phyloP scores from a whole-genome alignment of 2,113 vertebrate genomes.

The Leptobrachium leishanense region DNA sequence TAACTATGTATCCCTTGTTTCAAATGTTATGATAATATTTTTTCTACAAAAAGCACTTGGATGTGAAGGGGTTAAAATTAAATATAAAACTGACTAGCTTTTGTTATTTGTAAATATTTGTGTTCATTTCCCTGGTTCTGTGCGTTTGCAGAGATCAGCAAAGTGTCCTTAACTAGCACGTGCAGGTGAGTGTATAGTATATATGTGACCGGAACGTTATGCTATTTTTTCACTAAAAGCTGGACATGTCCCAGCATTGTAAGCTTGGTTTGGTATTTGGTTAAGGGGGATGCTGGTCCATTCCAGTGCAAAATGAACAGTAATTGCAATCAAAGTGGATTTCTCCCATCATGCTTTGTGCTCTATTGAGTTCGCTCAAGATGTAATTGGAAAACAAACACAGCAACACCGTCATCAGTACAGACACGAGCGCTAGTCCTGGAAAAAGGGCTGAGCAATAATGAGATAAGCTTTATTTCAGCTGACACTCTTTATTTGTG shows the following conservation, averaged over 20 bases:
- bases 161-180: no score
- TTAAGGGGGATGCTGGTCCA: slow-evolving; percentile 47
- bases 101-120: no score
- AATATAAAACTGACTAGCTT: no score
- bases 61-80: no score
- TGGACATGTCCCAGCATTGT: not conserved
- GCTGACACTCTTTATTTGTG: slow-evolving; percentile 60
- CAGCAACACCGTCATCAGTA: slow-evolving; percentile 62
- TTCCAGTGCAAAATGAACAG: slow-evolving; percentile 53
- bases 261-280: slow-evolving; percentile 20
- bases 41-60: no score
- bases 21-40: no score
- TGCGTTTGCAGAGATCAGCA: no score
- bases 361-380: slow-evolving; percentile 64
- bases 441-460: slow-evolving; percentile 54
- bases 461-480: slow-evolving; percentile 62
- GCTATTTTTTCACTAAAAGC: no score
- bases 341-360: slow-evolving; percentile 59
- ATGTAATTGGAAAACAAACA: slow-evolving; percentile 69
- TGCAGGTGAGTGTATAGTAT: no score
- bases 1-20: no score
- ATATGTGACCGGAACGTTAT: no score
- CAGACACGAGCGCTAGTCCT: slow-evolving; percentile 59
- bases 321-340: slow-evolving; percentile 60
- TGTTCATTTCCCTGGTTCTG: no score